Evolutionary conservation across 30 jellyfish, hydroid and myxozoan species (phyloP).

Genomic region (Mastigias papua): DNA sequence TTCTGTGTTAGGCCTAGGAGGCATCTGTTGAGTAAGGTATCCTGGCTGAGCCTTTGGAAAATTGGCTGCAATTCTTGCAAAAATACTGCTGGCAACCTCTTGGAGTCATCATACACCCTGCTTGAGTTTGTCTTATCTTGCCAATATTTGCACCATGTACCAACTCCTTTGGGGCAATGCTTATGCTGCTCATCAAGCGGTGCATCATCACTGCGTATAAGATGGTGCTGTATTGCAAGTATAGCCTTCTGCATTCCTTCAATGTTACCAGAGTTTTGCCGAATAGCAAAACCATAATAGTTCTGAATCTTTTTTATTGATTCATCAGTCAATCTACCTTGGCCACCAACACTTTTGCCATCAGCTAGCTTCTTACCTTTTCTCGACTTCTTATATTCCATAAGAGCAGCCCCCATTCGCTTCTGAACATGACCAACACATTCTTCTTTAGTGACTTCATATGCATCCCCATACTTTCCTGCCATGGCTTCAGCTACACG

Average conservation of each 20-base stretch:
- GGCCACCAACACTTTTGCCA: constrained; percentile 59
- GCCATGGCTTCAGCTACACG: constrained; percentile 19
- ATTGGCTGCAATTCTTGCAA: constrained; percentile 12
- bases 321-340: constrained; percentile 27
- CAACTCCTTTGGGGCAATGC: constrained; percentile 41
- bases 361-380: constrained; percentile 20
- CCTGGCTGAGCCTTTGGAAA: constrained; percentile 21
- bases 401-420: constrained; percentile 31
- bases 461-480: constrained; percentile 32
- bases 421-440: constrained; percentile 59
- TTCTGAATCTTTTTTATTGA: constrained; percentile 26
- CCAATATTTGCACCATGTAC: constrained; percentile 53
- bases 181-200: constrained; percentile 19
- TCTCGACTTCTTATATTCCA: not conserved
- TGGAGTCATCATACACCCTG: not conserved
- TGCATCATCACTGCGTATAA: constrained; percentile 10
- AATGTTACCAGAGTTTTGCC: constrained; percentile 17
- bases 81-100: constrained; percentile 33
- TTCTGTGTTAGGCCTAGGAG: constrained; percentile 45
- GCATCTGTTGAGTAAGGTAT: constrained; percentile 41
- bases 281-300: constrained; percentile 52
- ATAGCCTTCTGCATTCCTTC: constrained; percentile 49
- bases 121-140: not conserved
- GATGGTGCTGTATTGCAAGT: constrained; percentile 40
- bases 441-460: constrained; percentile 28